Conservation (phyloP, 2,888 invertebrate genomes). For the Andrena praecox region DNA sequence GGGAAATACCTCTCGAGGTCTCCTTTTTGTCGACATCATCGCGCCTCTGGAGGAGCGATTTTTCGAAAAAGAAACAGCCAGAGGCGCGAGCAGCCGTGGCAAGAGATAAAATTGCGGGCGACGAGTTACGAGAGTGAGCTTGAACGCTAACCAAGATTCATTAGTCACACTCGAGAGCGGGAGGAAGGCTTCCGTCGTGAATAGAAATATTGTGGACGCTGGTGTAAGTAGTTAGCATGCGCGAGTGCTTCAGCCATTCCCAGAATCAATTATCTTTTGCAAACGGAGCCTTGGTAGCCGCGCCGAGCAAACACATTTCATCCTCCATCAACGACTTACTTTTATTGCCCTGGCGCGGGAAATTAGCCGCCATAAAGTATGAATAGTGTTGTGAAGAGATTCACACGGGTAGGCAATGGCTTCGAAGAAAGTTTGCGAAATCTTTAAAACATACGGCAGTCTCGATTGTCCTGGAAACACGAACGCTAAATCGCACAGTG, state of each 20-base stretch:
- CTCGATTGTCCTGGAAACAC: background rate
- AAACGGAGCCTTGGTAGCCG: background rate
- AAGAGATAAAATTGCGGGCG: constrained; percentile 11
- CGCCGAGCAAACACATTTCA: background rate
- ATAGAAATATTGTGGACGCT: background rate
- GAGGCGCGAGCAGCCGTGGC: background rate
- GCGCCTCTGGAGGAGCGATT: constrained; percentile 9
- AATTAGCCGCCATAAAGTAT: too few species aligned
- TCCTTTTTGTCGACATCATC: constrained; percentile 37
- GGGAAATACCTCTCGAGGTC: constrained; percentile 39
- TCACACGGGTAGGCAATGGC: too few species aligned
- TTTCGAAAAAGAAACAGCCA: constrained; percentile 4
- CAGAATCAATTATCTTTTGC: too few species aligned
- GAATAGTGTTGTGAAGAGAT: too few species aligned
- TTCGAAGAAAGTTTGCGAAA: too few species aligned
- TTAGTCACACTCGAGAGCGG: background rate
- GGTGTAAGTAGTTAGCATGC: background rate
- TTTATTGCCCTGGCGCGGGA: background rate
- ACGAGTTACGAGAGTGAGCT: background rate
- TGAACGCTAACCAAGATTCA: background rate
- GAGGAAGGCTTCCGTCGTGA: background rate
- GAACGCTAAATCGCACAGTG: too few species aligned
- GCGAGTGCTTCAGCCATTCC: too few species aligned
- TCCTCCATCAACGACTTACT: background rate
- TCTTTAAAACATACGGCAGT: background rate